Percentiles rank a stretch among this genome's conserved stretches.
These are phyloP conservation scores for Brotogeris chrysoptera DNA, from an alignment of 2,797 vertebrate species.

Conservation along the genomic window DNA sequence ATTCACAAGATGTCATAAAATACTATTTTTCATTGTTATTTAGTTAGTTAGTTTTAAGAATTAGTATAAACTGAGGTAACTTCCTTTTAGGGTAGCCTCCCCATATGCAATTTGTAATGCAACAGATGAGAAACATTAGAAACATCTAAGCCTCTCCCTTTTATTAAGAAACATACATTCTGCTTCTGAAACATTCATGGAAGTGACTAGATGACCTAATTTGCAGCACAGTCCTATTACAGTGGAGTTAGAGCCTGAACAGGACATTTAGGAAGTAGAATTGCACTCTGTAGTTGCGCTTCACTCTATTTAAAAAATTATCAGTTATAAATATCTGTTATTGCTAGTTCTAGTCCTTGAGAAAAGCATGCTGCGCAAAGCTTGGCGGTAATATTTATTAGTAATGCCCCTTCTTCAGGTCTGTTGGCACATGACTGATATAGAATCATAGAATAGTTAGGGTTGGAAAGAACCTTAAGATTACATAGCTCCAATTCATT, in stretches of 20 bases:
- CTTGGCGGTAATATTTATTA: neutral
- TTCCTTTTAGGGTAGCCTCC: neutral
- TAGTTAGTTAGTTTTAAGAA: neutral
- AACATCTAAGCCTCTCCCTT: neutral
- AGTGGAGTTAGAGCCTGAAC: neutral
- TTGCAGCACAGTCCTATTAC: neutral
- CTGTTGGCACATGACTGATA: neutral
- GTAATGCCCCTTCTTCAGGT: neutral
- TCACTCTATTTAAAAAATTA: neutral
- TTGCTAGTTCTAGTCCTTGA: neutral
- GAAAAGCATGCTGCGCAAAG: neutral
- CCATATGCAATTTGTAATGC: neutral
- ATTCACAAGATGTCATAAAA: neutral
- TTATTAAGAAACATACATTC: fast-evolving
- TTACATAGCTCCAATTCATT: neutral
- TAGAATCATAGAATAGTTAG: neutral
- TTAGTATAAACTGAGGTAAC: neutral
- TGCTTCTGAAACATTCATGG: neutral
- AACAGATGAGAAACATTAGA: neutral
- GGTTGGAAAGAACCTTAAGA: neutral
- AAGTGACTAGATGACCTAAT: neutral
- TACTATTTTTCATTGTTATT: fast-evolving
- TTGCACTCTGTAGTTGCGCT: neutral
- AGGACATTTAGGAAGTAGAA: neutral
- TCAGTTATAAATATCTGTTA: neutral